These are phyloP conservation scores for Dione juno DNA, from an alignment of 2,888 invertebrate genomes.

Conservation along the genomic window DNA sequence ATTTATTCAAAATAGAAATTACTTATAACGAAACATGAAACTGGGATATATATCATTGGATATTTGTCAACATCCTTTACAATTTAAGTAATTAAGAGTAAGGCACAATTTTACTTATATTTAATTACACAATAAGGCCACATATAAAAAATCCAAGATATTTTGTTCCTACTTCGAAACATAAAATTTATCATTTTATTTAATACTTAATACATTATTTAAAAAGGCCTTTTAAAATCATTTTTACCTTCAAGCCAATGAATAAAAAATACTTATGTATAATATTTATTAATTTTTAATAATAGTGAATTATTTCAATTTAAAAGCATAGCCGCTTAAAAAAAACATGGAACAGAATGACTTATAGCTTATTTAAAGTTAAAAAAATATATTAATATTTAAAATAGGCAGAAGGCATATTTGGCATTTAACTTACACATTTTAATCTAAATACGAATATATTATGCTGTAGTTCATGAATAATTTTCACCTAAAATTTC, in stretches of 20 bases:
- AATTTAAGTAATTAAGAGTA: constrained; percentile 21
- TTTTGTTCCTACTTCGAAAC: background rate
- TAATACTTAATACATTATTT: too few relatives aligned
- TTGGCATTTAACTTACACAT: constrained; percentile 14
- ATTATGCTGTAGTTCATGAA: too few relatives aligned
- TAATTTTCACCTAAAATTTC: too few relatives aligned
- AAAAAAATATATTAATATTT: constrained; percentile 1
- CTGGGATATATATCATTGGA: constrained; percentile 29
- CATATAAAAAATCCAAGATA: background rate
- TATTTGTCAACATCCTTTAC: constrained; percentile 37
- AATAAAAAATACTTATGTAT: background rate
- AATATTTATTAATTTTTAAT: too few relatives aligned
- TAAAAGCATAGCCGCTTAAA: background rate
- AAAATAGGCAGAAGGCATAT: constrained; percentile 10
- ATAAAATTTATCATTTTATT: background rate
- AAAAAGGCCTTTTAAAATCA: too few relatives aligned
- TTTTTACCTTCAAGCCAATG: too few relatives aligned
- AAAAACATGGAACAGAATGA: background rate
- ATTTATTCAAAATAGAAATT: constrained; percentile 38
- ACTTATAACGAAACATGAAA: constrained; percentile 24
- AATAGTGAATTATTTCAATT: too few relatives aligned
- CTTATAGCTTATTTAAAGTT: background rate
- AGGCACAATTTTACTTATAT: constrained; percentile 20
- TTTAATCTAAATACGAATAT: background rate
- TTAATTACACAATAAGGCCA: constrained; percentile 9